Percentiles rank a stretch among this genome's conserved stretches.
Evolutionary conservation across 2,113 vertebrate genomes (phyloP).

Genomic region (Colius striatus): DNA sequence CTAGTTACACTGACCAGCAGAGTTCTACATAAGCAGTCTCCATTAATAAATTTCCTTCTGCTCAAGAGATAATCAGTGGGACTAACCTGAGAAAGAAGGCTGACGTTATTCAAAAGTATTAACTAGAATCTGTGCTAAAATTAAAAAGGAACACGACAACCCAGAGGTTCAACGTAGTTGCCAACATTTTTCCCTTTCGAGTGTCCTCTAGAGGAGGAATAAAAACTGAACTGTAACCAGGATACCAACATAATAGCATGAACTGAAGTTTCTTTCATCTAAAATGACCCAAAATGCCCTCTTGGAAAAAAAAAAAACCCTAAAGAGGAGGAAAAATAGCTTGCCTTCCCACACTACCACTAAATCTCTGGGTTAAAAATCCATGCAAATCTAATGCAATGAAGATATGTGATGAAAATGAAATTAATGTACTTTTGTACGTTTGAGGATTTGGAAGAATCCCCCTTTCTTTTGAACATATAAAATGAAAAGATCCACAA

Average conservation of each 20-base stretch:
- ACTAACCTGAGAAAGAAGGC: background rate
- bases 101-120: background rate
- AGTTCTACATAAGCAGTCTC: background rate
- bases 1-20: background rate
- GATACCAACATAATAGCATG: slow-evolving; percentile 25
- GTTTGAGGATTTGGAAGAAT: slow-evolving; percentile 68
- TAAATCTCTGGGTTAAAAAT: slow-evolving; percentile 52
- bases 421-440: slow-evolving; percentile 67
- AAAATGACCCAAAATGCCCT: slow-evolving; percentile 54
- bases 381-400: slow-evolving; percentile 60
- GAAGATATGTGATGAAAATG: slow-evolving; percentile 61
- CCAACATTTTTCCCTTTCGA: slow-evolving; percentile 7
- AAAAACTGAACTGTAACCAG: slow-evolving; percentile 35
- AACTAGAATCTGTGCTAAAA: slow-evolving; percentile 10
- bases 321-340: background rate
- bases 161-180: background rate
- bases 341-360: slow-evolving; percentile 9
- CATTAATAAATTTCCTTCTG: background rate
- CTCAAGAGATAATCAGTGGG: background rate
- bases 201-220: background rate
- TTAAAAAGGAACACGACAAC: background rate
- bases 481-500: slow-evolving; percentile 71
- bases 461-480: slow-evolving; percentile 72
- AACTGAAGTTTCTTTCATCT: slow-evolving; percentile 38
- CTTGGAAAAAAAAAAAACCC: background rate